These are phyloP conservation scores for Amphimallon solstitiale DNA, from an alignment of 2,888 invertebrate species.

Conservation along the genomic window DNA sequence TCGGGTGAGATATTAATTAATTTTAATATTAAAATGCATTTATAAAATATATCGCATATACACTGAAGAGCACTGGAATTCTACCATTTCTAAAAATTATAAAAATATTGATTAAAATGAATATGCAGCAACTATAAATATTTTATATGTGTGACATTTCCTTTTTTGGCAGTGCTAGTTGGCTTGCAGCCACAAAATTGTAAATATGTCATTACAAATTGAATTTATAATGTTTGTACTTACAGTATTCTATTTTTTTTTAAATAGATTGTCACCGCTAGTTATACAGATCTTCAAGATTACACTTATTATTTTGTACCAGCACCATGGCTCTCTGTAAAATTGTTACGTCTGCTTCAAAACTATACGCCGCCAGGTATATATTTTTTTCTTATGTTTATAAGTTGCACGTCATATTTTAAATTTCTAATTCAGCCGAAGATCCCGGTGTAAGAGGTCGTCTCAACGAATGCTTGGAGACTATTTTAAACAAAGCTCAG, in stretches of 20 bases:
- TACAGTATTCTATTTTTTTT: conserved; percentile 13
- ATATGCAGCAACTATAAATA: too few relatives aligned
- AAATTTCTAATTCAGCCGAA: conserved; percentile 65
- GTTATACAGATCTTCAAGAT: conserved; percentile 99
- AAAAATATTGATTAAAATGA: too few relatives aligned
- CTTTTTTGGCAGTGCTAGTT: too few relatives aligned
- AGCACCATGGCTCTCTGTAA: conserved; percentile 99
- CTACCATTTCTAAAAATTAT: too few relatives aligned
- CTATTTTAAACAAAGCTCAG: conserved; percentile 98
- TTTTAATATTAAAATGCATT: background rate
- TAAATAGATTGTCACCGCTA: conserved; percentile 92
- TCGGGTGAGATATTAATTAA: conserved; percentile 70
- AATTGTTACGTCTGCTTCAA: conserved; percentile 92
- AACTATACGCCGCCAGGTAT: conserved; percentile 96
- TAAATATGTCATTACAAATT: background rate
- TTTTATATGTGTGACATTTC: too few relatives aligned
- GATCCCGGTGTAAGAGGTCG: conserved; percentile 97
- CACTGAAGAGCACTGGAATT: too few relatives aligned
- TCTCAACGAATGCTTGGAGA: conserved; percentile 97
- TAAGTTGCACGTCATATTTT: background rate
- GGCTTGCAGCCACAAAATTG: too few relatives aligned
- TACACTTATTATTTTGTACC: conserved; percentile 99
- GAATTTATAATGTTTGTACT: conserved; percentile 6
- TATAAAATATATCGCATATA: background rate
- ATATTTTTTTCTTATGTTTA: background rate